These are phyloP conservation scores for Sphaerodactylus townsendi DNA, from an alignment of 2,113 vertebrate genomes.

Conservation along the genomic window DNA sequence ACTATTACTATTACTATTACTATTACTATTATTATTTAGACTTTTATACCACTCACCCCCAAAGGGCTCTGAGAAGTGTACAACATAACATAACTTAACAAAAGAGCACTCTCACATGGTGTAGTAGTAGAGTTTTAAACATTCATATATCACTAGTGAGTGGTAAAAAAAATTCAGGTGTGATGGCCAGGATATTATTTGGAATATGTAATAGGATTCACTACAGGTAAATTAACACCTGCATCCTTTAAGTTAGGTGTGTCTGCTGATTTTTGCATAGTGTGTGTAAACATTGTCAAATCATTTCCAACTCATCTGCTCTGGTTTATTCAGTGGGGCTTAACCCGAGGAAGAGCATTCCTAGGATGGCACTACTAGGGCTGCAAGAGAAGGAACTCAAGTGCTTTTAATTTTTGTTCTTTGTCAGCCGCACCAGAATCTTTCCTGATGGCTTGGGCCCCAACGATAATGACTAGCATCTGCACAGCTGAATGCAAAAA, in stretches of 20 bases:
- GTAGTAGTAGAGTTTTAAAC: not conserved
- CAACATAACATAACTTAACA: too few species aligned
- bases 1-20: too few species aligned
- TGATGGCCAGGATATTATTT: not conserved
- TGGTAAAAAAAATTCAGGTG: not conserved
- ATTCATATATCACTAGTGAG: not conserved
- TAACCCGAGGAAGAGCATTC: too few species aligned
- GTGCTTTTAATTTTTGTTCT: not conserved
- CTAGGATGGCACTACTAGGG: not conserved
- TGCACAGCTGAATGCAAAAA: not conserved
- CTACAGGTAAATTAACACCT: too few species aligned
- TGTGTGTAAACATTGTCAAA: too few species aligned
- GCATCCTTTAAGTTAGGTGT: not conserved
- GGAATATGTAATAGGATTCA: not conserved
- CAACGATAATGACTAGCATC: not conserved
- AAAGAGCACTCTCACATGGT: too few species aligned
- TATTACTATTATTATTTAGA: too few species aligned
- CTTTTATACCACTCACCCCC: too few species aligned
- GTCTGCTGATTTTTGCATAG: not conserved
- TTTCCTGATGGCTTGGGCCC: not conserved
- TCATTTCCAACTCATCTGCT: too few species aligned
- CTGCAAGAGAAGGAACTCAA: not conserved
- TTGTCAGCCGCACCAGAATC: not conserved
- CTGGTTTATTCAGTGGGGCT: too few species aligned
- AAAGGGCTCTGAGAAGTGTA: too few species aligned